These are phyloP conservation scores for Megathymus violae DNA, from an alignment of 1,140 invertebrate species.

Conservation along the genomic window DNA sequence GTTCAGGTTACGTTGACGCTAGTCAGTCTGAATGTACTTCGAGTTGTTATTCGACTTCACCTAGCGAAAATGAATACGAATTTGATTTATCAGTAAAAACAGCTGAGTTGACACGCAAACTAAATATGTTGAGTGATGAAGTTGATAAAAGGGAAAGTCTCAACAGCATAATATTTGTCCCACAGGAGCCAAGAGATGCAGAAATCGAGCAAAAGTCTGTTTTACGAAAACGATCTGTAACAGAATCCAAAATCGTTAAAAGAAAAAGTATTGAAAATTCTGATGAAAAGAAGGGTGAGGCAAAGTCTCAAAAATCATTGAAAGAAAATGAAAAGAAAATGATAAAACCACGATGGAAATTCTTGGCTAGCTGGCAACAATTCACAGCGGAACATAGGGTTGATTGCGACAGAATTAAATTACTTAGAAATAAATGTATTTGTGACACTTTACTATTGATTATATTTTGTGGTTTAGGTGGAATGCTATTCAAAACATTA, in stretches of 20 bases:
- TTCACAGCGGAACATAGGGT: slow-evolving; percentile 85
- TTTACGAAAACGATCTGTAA: slow-evolving; percentile 63
- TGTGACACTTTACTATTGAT: slow-evolving; percentile 87
- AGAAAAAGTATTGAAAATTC: slow-evolving; percentile 42
- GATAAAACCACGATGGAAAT: slow-evolving; percentile 57
- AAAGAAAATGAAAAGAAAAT: slow-evolving; percentile 52
- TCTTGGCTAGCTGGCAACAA: slow-evolving; percentile 83
- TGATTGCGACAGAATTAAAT: slow-evolving; percentile 83
- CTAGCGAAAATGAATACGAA: slow-evolving; percentile 81
- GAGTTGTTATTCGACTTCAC: slow-evolving; percentile 80
- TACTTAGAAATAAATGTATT: slow-evolving; percentile 87
- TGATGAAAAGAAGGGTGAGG: slow-evolving; percentile 46
- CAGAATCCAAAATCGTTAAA: slow-evolving; percentile 39
- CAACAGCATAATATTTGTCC: slow-evolving; percentile 48
- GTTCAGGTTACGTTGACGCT: slow-evolving; percentile 80
- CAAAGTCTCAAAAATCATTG: slow-evolving; percentile 34
- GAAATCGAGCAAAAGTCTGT: slow-evolving; percentile 52
- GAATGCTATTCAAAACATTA: slow-evolving; percentile 89
- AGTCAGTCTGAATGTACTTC: slow-evolving; percentile 82
- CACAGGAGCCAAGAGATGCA: slow-evolving; percentile 35
- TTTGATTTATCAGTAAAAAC: slow-evolving; percentile 79
- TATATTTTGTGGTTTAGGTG: slow-evolving; percentile 91
- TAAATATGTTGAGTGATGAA: slow-evolving; percentile 69
- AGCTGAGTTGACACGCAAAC: slow-evolving; percentile 75
- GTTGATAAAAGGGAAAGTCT: slow-evolving; percentile 58